Percentiles rank a stretch among this genome's conserved stretches.
Conservation (phyloP, 2,113 vertebrate species). For the Vidua chalybeata region DNA sequence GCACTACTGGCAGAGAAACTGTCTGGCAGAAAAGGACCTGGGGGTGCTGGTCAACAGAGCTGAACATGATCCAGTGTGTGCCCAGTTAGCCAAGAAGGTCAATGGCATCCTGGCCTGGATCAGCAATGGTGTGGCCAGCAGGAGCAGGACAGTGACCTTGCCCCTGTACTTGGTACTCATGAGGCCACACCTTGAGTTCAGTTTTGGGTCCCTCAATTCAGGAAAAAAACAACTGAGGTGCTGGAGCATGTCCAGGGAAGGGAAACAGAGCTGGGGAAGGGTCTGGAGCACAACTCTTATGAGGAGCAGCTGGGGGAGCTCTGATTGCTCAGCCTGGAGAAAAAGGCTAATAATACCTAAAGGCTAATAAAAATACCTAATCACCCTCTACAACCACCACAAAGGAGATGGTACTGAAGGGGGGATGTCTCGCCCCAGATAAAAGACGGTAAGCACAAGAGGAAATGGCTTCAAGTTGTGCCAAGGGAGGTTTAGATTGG, state of each 20-base stretch:
- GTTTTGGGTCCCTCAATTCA: neutral
- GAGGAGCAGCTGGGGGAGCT: neutral
- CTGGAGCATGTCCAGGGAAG: neutral
- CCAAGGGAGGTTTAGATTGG: neutral
- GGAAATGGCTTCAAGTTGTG: neutral
- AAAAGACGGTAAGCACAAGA: neutral
- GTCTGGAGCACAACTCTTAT: neutral
- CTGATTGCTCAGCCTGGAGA: neutral
- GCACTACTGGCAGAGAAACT: neutral
- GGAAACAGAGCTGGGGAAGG: fast-evolving
- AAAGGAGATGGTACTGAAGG: neutral
- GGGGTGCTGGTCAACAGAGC: fast-evolving
- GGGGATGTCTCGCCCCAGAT: no score
- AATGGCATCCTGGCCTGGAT: neutral
- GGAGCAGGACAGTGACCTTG: fast-evolving
- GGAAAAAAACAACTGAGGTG: neutral
- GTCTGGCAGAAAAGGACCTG: neutral
- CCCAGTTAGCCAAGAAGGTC: neutral
- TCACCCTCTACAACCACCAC: neutral
- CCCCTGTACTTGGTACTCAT: fast-evolving
- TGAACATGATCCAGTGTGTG: fast-evolving
- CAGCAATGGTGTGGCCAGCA: neutral
- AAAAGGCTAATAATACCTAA: no score
- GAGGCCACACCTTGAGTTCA: neutral
- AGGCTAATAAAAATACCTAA: no score